Percentiles rank a stretch among this genome's conserved stretches.
These are phyloP conservation scores for Polietes domitor DNA, from an alignment of 2,888 invertebrate species.

Conservation along the genomic window DNA sequence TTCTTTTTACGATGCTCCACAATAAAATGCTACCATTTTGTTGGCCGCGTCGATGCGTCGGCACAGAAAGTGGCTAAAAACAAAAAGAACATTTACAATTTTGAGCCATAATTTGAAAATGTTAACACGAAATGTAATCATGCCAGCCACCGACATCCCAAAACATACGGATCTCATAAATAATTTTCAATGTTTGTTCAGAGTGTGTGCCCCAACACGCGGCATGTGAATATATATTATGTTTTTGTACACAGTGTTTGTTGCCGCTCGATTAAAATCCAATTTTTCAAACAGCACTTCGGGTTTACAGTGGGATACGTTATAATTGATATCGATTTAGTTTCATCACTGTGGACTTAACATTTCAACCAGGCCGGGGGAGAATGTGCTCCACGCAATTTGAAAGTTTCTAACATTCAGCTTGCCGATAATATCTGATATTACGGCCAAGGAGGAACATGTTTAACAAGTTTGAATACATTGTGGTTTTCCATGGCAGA, in stretches of 20 bases:
- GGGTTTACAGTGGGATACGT: slow-evolving; percentile 1
- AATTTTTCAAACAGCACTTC: slow-evolving; percentile 57
- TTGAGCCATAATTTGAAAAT: slow-evolving; percentile 53
- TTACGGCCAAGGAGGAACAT: too few relatives aligned
- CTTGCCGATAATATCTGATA: too few relatives aligned
- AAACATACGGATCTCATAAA: slow-evolving; percentile 51
- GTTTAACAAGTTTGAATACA: too few relatives aligned
- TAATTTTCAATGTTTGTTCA: slow-evolving; percentile 38
- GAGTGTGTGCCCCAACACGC: slow-evolving; percentile 21
- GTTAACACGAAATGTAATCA: slow-evolving; percentile 61
- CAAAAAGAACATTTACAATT: slow-evolving; percentile 47
- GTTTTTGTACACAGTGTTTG: slow-evolving; percentile 44
- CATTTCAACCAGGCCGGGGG: too few relatives aligned
- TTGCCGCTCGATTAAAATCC: slow-evolving; percentile 56
- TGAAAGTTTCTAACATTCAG: too few relatives aligned
- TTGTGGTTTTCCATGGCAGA: too few relatives aligned
- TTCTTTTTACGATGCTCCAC: slow-evolving; percentile 10
- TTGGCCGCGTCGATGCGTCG: neutral
- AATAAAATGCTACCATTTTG: slow-evolving; percentile 15
- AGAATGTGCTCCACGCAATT: too few relatives aligned
- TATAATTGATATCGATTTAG: neutral
- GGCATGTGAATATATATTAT: slow-evolving; percentile 49
- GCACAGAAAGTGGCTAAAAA: slow-evolving; percentile 8
- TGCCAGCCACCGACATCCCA: slow-evolving; percentile 47
- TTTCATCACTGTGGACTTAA: neutral